Percentiles rank a stretch among this genome's conserved stretches.
Evolutionary conservation across 2,797 vertebrate species (phyloP).

Genomic region (Triplophysa bombifrons): DNA sequence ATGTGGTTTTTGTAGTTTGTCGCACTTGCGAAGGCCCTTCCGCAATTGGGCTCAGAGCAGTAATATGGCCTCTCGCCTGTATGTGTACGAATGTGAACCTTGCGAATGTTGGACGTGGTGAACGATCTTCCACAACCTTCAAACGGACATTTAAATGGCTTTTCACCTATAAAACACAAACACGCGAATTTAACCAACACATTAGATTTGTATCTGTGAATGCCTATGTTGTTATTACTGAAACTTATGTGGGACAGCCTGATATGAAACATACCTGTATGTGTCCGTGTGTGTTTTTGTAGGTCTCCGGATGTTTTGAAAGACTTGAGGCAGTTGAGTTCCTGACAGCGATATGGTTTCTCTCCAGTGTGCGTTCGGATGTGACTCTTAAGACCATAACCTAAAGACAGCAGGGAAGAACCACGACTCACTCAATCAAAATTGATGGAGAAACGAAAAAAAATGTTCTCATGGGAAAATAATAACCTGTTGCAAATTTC

Average conservation of each 20-base stretch:
- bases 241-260: neutral
- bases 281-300: conserved; percentile 97
- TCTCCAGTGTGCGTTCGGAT: conserved; percentile 97
- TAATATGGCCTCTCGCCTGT: conserved; percentile 98
- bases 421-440: conserved; percentile 15
- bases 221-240: neutral
- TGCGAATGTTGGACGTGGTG: conserved; percentile 98
- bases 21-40: conserved; percentile 96
- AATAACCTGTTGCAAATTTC: conserved; percentile 96
- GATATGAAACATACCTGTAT: conserved; percentile 85
- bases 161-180: conserved; percentile 83
- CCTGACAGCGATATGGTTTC: conserved; percentile 96
- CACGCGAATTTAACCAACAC: neutral
- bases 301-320: conserved; percentile 99
- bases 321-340: conserved; percentile 95
- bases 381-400: conserved; percentile 96
- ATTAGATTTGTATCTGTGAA: neutral
- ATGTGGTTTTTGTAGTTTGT: conserved; percentile 99
- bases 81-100: conserved; percentile 98
- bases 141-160: conserved; percentile 96
- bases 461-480: neutral
- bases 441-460: neutral
- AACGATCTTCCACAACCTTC: conserved; percentile 97
- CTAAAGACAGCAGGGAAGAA: conserved; percentile 64
- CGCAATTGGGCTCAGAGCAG: conserved; percentile 96